Conservation (phyloP, 2,888 invertebrate genomes). For the Pterostichus madidus region DNA sequence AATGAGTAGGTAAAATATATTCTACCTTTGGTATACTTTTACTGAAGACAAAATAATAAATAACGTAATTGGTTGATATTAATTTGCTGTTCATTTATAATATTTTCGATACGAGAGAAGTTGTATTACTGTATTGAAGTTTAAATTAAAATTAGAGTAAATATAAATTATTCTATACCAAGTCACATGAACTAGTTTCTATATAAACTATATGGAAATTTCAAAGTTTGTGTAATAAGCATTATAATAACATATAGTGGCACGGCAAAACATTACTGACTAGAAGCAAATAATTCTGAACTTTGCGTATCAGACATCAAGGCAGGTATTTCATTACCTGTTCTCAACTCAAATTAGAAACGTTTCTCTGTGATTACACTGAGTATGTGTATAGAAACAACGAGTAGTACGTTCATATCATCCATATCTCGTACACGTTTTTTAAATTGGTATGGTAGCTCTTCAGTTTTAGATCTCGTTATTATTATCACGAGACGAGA, state of each 20-base stretch:
- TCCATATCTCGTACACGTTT: no score
- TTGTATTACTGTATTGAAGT: neutral
- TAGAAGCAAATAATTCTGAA: slow-evolving; percentile 1
- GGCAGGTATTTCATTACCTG: neutral
- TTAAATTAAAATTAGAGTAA: slow-evolving; percentile 29
- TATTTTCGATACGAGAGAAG: neutral
- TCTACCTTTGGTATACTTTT: no score
- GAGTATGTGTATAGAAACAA: no score
- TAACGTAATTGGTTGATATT: no score
- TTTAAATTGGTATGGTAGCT: no score
- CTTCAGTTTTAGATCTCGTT: no score
- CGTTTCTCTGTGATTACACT: no score
- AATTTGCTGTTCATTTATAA: neutral
- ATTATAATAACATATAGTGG: slow-evolving; percentile 17
- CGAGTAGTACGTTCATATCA: no score
- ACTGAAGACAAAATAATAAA: no score
- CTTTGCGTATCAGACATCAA: slow-evolving; percentile 18
- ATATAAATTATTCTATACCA: slow-evolving; percentile 7
- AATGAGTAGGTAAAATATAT: no score
- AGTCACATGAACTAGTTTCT: slow-evolving; percentile 7
- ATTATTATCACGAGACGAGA: no score
- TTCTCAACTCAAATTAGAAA: slow-evolving; percentile 2
- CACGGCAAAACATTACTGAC: slow-evolving; percentile 17
- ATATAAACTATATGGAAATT: slow-evolving; percentile 9
- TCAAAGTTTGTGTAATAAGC: slow-evolving; percentile 20